phyloP scores from a whole-genome alignment of 2,113 vertebrate species.

The Gadus chalcogrammus region DNA sequence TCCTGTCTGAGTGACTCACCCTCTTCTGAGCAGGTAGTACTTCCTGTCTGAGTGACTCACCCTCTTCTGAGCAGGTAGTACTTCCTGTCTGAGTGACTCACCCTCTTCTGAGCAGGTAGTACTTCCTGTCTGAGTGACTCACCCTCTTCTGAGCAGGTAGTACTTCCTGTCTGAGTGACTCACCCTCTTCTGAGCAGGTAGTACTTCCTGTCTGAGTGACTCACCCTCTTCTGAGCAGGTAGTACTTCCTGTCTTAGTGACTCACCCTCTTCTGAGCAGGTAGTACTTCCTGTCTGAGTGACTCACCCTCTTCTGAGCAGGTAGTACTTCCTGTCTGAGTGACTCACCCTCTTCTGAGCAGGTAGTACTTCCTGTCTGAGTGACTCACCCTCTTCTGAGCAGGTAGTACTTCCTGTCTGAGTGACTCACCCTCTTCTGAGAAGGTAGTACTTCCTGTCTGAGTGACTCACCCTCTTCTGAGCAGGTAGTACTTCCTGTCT shows the following conservation, averaged over 20 bases:
- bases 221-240: too few relatives aligned
- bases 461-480: constrained; percentile 73
- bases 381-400: constrained; percentile 73
- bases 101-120: constrained; percentile 74
- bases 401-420: too few relatives aligned
- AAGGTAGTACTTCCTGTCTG: too few relatives aligned
- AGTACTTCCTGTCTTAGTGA: too few relatives aligned
- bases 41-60: constrained; percentile 68
- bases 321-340: too few relatives aligned
- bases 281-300: too few relatives aligned
- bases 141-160: constrained; percentile 68
- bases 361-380: too few relatives aligned
- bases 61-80: constrained; percentile 57
- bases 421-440: constrained; percentile 73
- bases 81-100: constrained; percentile 61
- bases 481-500: constrained; percentile 39
- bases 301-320: too few relatives aligned
- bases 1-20: constrained; percentile 71
- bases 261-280: too few relatives aligned
- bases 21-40: constrained; percentile 49
- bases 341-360: constrained; percentile 73
- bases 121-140: constrained; percentile 69
- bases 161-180: too few relatives aligned
- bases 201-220: too few relatives aligned
- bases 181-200: too few relatives aligned